A percentile compares a stretch with the other conserved stretches of the same genome.
These are phyloP conservation scores for Martes flavigula DNA, from an alignment of 2,797 vertebrate genomes.

Conservation along the genomic window DNA sequence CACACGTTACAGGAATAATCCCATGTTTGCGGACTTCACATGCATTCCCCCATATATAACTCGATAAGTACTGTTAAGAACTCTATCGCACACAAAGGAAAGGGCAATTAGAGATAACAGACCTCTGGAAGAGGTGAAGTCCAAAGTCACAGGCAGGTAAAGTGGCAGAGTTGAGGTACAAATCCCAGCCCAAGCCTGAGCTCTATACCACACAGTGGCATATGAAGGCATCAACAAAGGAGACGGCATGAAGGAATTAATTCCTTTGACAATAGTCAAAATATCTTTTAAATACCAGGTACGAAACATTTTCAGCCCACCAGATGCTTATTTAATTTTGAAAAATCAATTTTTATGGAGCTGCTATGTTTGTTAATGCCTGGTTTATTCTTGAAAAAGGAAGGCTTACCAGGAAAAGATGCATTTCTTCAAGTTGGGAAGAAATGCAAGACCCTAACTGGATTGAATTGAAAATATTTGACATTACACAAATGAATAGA, in stretches of 20 bases:
- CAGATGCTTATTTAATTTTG: slow-evolving; percentile 75
- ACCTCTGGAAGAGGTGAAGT: not conserved
- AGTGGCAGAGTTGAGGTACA: not conserved
- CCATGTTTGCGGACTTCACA: not conserved
- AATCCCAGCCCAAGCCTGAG: not conserved
- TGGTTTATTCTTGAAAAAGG: slow-evolving; percentile 56
- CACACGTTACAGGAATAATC: not conserved
- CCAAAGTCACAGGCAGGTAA: not conserved
- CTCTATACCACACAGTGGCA: not conserved
- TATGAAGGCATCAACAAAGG: not conserved
- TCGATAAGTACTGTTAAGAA: not conserved
- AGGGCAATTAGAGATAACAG: not conserved
- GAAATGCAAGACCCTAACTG: not conserved
- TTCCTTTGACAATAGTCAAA: slow-evolving; percentile 67
- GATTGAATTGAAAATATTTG: not conserved
- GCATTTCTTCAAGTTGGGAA: slow-evolving; percentile 47
- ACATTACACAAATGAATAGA: slow-evolving; percentile 56
- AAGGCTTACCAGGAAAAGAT: not conserved
- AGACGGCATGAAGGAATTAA: slow-evolving; percentile 50
- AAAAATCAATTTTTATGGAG: slow-evolving; percentile 72
- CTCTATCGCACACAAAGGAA: not conserved
- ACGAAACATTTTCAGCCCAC: slow-evolving; percentile 71
- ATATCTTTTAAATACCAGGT: slow-evolving; percentile 76
- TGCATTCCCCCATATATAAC: not conserved
- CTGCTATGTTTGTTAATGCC: slow-evolving; percentile 56